These are phyloP conservation scores for Catocala nupta DNA, from an alignment of 2,888 invertebrate species.

Conservation along the genomic window DNA sequence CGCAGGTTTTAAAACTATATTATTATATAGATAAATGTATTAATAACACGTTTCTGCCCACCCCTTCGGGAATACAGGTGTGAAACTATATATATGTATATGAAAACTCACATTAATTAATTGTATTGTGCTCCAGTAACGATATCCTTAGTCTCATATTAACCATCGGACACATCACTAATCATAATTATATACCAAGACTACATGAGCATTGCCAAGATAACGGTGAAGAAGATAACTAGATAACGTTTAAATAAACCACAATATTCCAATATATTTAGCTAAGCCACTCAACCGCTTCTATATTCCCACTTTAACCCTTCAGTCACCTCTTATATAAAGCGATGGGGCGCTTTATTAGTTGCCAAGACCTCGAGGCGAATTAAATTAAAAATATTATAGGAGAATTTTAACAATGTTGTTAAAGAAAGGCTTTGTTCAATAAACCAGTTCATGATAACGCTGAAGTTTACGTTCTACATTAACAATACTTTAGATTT, in stretches of 20 bases:
- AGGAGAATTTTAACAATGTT: slow-evolving; percentile 5
- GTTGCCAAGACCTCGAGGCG: neutral
- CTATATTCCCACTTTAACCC: neutral
- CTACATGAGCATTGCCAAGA: no score
- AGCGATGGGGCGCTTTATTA: neutral
- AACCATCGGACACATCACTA: no score
- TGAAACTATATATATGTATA: no score
- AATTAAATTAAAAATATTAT: slow-evolving; percentile 8
- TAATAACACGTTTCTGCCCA: no score
- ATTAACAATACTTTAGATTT: neutral
- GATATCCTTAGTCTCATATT: no score
- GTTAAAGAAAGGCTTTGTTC: neutral
- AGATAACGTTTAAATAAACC: neutral
- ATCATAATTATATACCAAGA: no score
- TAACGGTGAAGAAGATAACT: no score
- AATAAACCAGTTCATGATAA: neutral
- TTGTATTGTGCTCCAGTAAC: no score
- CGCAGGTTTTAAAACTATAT: no score
- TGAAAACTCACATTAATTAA: no score
- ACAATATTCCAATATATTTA: neutral
- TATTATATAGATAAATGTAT: no score
- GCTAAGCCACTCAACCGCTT: neutral
- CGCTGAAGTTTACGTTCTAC: neutral
- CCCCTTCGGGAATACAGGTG: no score
- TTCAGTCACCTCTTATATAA: slow-evolving; percentile 2